Base-by-base conservation (phyloP, 2,797 vertebrate genomes). In the Acanthopagrus latus region DNA sequence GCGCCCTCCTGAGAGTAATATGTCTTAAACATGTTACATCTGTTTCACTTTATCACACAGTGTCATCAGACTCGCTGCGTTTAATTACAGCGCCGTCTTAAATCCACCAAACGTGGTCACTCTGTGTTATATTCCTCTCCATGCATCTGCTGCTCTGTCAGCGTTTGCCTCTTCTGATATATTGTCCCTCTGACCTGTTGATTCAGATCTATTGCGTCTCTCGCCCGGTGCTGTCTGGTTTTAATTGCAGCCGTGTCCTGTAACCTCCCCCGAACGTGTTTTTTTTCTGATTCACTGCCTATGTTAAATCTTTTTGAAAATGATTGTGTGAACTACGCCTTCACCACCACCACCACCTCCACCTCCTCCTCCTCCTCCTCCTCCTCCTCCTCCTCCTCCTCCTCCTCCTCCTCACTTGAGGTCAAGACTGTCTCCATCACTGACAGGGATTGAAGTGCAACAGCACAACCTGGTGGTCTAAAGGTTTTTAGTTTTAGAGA, bases 401-500 rank as follows among this genome's bases (percentile, higher is more conserved):
- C 38, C 9, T 18, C 74, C 27, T 0, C 63, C n/a, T 4, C 7
- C 20, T 46, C 56, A 43, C 23, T 52, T 27, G 44, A 46, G 38
- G 48, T 70, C 63, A 71, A 70, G 43, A 17, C 17, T 16, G n/a
- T 33, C 1, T 54, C 64, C 25, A n/a, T 51, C 5, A 1, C 2
- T 46, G 13, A 44, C 18, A 38, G 1, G 48, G 27, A 59, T 2
- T 73, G 59, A 86, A 93, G 89, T 72, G 80, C 92, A 92, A 92
- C 91, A 93, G 85, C 88, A 75, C 92, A 82, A 71, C 86, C 93
- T 88, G 81, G 83, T 94, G 93, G 92, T 68, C 23, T 1, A 8
- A 63, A n/a, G 12, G 14, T 5, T 20, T 7, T 68, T 23, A 48
- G 1, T 44, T 25, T 8, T 0, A 38, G 6, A 46, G 1, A 4